Conservation (phyloP, 2,888 invertebrate species). For the Hecatera dysodea region DNA sequence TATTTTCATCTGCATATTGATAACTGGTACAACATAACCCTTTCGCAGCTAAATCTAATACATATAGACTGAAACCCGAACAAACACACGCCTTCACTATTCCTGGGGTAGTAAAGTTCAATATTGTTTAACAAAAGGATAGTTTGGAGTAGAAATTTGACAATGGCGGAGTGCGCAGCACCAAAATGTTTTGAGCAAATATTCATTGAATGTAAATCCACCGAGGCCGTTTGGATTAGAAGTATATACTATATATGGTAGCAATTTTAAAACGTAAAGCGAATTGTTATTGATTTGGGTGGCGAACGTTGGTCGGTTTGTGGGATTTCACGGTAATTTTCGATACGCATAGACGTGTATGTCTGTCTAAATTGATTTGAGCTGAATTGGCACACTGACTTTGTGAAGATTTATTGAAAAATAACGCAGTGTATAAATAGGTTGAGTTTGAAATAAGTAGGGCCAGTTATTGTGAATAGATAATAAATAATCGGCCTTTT, state of each 20-base stretch:
- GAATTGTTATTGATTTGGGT: constrained; percentile 67
- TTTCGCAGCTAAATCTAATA: constrained; percentile 73
- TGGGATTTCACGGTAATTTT: constrained; percentile 4
- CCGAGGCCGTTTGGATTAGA: constrained; percentile 81
- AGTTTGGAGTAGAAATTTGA: constrained; percentile 72
- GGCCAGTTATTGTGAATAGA: too few species aligned
- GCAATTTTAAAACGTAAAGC: constrained; percentile 65
- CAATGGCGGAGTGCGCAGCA: constrained; percentile 76
- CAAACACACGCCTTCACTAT: constrained; percentile 51
- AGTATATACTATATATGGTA: constrained; percentile 73
- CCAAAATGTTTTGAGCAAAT: constrained; percentile 87
- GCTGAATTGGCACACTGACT: background rate
- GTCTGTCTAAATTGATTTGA: background rate
- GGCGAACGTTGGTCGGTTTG: constrained; percentile 12
- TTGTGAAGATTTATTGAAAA: too few species aligned
- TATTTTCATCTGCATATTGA: constrained; percentile 64
- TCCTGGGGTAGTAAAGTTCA: constrained; percentile 59
- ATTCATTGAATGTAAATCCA: constrained; percentile 88
- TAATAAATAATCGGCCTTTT: too few species aligned
- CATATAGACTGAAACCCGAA: constrained; percentile 61
- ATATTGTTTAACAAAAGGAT: constrained; percentile 59
- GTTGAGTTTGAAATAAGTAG: background rate
- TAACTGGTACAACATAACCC: constrained; percentile 68
- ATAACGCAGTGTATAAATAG: background rate
- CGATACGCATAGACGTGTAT: too few species aligned